Conservation (phyloP, 2,888 invertebrate genomes). For the Xanthia icteritia region DNA sequence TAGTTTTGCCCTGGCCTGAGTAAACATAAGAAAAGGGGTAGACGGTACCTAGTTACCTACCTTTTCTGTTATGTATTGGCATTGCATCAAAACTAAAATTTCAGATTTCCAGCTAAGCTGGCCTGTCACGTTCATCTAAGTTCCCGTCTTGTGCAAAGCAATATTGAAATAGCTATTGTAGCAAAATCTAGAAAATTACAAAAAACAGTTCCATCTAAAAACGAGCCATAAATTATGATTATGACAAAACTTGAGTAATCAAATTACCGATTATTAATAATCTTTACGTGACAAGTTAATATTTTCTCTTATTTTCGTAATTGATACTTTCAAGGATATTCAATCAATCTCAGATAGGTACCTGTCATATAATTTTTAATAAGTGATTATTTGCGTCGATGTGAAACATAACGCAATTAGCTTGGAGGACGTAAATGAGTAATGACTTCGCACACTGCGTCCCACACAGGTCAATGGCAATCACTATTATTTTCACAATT, state of each 20-base stretch:
- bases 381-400: constrained; percentile 62
- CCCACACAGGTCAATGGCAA: constrained; percentile 67
- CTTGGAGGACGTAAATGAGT: constrained; percentile 71
- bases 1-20: not conserved
- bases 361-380: constrained; percentile 39
- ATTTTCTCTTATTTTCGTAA: constrained; percentile 28
- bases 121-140: not conserved
- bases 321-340: constrained; percentile 25
- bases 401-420: constrained; percentile 74
- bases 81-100: not conserved
- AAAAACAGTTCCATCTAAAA: not conserved
- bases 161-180: not conserved
- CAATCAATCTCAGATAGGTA: constrained; percentile 28
- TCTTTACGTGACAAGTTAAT: constrained; percentile 8
- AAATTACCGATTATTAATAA: constrained; percentile 8
- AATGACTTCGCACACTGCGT: constrained; percentile 70
- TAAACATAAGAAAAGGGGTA: too few species aligned
- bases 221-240: not conserved
- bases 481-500: constrained; percentile 75
- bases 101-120: not conserved
- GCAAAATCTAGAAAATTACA: not conserved
- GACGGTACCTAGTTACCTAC: not conserved
- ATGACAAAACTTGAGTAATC: not conserved
- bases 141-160: not conserved
- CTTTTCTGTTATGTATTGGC: not conserved